Evolutionary conservation across 1,140 invertebrate species (phyloP), one percentile per base, ranked within the genome.

Genomic region (Drosophila willistoni): DNA sequence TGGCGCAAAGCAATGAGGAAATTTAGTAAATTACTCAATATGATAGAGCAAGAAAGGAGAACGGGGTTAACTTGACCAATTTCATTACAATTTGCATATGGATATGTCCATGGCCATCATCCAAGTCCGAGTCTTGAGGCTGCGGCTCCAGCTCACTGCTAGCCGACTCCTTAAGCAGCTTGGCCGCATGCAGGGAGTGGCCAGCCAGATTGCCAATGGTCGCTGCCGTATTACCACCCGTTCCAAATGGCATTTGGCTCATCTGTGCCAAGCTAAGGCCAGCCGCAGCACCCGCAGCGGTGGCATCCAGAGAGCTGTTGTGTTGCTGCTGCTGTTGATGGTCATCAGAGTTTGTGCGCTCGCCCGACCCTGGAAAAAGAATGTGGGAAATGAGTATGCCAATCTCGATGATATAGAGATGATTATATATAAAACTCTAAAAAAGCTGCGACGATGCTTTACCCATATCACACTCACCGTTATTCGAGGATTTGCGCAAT

Each of bases 401-500:
- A 25, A 4, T 12, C 4, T 47, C 7, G 6, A 22, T 10, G 44
- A 0, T 10, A 13, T 29, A 29, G 5, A 9, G 2, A 2, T 14
- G 4, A 17, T 1, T 17, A 1, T 0, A 1, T 0, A 41, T 14
- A 3, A 69, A 25, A 13, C 39, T 4, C 29, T 29, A 29, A 29
- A 29, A 29, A 29, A 51, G 44, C 56, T 66, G 55, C 55, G 70
- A 90, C 84, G 84, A 87, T 87, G 57, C 84, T 79, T 89, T 89
- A 89, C 84, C 84, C 77, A 86, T 56, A 14, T 90, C 73, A 41
- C 75, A 83, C 86, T 82, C 81, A 91, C 91, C 91, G 89, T 91
- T 92, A 82, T 92, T 92, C 77, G 96, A 96, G 56, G 95, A 94
- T 92, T 96, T 96, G 71, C 96, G 93, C 79, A 96, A 93, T 69